Evolutionary conservation across 2,113 vertebrate species (phyloP).

Genomic region (Lichenostomus cassidix): DNA sequence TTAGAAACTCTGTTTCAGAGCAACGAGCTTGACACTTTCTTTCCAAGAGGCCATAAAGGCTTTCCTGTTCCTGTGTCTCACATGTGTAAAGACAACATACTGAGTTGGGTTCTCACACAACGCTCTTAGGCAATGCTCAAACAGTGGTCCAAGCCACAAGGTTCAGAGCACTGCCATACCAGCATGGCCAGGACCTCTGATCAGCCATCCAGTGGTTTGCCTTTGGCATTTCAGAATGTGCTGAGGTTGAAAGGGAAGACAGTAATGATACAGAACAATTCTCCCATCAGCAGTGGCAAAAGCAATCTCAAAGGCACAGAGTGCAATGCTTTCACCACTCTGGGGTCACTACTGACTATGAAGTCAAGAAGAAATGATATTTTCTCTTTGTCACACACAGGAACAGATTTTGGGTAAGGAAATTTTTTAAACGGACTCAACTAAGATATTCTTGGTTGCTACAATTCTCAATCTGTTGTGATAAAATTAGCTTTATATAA

Average conservation of each 20-base stretch:
- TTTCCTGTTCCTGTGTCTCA: neutral
- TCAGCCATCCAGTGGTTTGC: neutral
- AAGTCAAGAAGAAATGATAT: neutral
- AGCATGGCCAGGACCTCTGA: neutral
- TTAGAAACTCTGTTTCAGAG: neutral
- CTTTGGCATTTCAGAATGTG: conserved; percentile 21
- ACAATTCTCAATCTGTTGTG: conserved; percentile 4
- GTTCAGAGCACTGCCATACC: neutral
- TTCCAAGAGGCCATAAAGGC: neutral
- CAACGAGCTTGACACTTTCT: neutral
- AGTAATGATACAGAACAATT: conserved; percentile 23
- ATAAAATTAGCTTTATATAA: conserved; percentile 37
- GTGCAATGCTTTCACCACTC: neutral
- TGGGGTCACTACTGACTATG: neutral
- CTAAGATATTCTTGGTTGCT: neutral
- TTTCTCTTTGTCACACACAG: neutral
- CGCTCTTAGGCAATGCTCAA: neutral
- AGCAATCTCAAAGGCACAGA: neutral
- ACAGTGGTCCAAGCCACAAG: conserved; percentile 15
- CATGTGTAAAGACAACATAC: neutral
- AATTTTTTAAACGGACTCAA: neutral
- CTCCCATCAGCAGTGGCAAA: conserved; percentile 19
- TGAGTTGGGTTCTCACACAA: neutral
- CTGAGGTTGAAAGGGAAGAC: conserved; percentile 47
- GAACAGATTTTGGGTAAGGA: neutral